Conservation (phyloP, 2,113 vertebrate species). For the Eubucco bourcierii region DNA sequence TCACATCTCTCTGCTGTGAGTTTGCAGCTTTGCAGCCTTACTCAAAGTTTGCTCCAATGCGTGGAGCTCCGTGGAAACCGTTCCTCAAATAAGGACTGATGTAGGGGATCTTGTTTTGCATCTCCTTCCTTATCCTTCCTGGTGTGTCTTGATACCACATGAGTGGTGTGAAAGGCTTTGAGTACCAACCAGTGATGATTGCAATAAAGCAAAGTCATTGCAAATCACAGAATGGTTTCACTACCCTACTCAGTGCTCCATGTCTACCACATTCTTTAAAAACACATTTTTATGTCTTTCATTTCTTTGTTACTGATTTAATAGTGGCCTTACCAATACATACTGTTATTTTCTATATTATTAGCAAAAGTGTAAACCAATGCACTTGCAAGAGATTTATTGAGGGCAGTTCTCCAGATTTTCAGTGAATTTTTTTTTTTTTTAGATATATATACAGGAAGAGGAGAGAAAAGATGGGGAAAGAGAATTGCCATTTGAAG, state of each 20-base stretch:
- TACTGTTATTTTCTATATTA: not conserved
- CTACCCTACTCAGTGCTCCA: not conserved
- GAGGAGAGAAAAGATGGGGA: not conserved
- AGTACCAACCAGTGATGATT: not conserved
- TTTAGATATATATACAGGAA: not conserved
- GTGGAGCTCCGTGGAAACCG: not conserved
- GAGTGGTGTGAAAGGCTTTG: not conserved
- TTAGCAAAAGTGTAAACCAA: not conserved
- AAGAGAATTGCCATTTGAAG: not conserved
- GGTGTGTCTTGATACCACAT: not conserved
- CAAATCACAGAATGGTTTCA: not conserved
- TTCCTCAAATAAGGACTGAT: not conserved
- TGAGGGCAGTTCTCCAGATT: not conserved
- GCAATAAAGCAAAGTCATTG: not conserved
- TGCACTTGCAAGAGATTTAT: not conserved
- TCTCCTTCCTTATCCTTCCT: not conserved
- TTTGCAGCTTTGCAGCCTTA: not conserved
- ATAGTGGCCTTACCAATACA: not conserved
- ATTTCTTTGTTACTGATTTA: not conserved
- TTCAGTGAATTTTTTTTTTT: not conserved
- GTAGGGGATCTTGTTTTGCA: not conserved
- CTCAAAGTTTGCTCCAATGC: not conserved
- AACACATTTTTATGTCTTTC: not conserved
- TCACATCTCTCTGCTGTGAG: not conserved
- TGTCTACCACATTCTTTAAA: not conserved